A percentile compares a stretch with the other conserved stretches of the same genome.
These are phyloP conservation scores for Uria aalge DNA, from an alignment of 2,113 vertebrate species.

Conservation along the genomic window DNA sequence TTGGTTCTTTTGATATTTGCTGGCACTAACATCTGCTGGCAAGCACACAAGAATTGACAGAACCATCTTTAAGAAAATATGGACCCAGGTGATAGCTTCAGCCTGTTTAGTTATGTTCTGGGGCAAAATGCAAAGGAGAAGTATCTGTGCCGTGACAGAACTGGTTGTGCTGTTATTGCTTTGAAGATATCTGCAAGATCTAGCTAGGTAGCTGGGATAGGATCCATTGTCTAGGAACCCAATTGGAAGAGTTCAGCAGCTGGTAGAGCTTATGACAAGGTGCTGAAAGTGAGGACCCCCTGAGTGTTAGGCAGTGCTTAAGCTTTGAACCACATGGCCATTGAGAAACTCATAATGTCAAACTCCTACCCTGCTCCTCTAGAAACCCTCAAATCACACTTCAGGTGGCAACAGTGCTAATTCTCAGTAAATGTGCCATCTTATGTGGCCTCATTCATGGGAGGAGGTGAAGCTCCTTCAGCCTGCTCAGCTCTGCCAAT, in stretches of 20 bases:
- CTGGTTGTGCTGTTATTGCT: neutral
- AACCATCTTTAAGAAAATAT: neutral
- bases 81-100: neutral
- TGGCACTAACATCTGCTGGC: neutral
- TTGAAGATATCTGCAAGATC: neutral
- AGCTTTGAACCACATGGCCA: neutral
- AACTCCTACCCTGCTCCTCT: neutral
- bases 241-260: neutral
- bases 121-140: neutral
- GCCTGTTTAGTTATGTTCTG: neutral
- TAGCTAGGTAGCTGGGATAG: neutral
- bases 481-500: neutral
- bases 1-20: neutral
- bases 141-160: neutral
- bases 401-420: neutral
- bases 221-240: neutral
- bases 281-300: neutral
- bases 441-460: neutral
- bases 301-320: neutral
- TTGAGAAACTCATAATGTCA: neutral
- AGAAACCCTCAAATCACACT: neutral
- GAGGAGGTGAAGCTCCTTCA: neutral
- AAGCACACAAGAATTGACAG: neutral
- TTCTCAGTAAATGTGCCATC: neutral
- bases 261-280: neutral